A percentile compares a stretch with the other conserved stretches of the same genome.
Conservation (phyloP, 1,140 invertebrate genomes). For the Lepidurus arcticus region DNA sequence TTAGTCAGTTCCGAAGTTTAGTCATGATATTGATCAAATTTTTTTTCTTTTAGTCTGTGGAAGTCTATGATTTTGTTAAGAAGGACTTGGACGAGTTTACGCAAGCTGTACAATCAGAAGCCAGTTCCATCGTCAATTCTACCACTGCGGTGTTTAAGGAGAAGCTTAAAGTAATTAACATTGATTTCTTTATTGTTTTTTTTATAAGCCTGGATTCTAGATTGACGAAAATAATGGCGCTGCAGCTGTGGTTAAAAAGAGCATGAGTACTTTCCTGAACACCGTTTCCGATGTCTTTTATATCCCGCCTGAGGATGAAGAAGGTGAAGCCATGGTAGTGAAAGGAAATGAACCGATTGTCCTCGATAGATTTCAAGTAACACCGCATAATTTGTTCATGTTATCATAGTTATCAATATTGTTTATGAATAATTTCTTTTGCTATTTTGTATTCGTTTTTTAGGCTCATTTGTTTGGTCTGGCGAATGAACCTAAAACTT, state of each 20-base stretch:
- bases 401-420: neutral
- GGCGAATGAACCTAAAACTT: conserved; percentile 47
- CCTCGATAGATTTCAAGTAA: conserved; percentile 53
- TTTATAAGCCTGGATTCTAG: conserved; percentile 46
- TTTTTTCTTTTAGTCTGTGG: conserved; percentile 51
- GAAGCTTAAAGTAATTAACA: conserved; percentile 55
- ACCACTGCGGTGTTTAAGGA: conserved; percentile 59
- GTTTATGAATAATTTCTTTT: conserved; percentile 23
- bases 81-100: conserved; percentile 68
- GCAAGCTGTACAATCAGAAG: conserved; percentile 61
- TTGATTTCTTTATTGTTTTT: conserved; percentile 16
- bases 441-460: neutral
- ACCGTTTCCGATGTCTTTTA: conserved; percentile 59
- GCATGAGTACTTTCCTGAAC: conserved; percentile 57
- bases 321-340: conserved; percentile 58
- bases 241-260: conserved; percentile 61
- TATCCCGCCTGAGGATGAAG: conserved; percentile 61
- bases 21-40: neutral
- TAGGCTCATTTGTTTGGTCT: conserved; percentile 46
- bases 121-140: conserved; percentile 55
- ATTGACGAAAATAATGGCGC: conserved; percentile 61
- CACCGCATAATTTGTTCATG: conserved; percentile 34
- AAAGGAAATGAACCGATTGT: conserved; percentile 42
- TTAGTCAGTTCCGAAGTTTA: conserved; percentile 47
- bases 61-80: conserved; percentile 68